phyloP scores from a whole-genome alignment of 2,113 vertebrate species.

The Nyctibius bracteatus region DNA sequence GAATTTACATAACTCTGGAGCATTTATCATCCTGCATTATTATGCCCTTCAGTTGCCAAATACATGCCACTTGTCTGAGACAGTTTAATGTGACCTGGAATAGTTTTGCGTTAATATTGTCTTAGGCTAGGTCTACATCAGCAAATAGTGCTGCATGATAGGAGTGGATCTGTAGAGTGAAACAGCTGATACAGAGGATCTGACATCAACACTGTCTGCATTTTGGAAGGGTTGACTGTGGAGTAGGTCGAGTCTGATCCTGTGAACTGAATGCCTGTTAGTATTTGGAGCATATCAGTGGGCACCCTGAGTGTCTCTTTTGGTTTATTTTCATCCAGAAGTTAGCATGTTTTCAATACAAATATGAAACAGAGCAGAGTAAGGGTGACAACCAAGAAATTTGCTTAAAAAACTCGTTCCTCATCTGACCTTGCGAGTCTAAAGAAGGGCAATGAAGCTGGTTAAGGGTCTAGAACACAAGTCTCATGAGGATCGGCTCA shows the following conservation, averaged over 20 bases:
- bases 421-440: no score
- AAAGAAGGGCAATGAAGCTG: no score
- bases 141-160: neutral
- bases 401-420: neutral
- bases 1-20: constrained; percentile 7
- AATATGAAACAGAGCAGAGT: neutral
- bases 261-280: neutral
- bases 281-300: neutral
- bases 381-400: neutral
- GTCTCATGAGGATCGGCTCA: no score
- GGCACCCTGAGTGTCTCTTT: neutral
- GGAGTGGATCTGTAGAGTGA: neutral
- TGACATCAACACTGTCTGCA: neutral
- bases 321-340: neutral
- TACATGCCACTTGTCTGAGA: neutral
- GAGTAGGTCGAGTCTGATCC: neutral
- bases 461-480: no score
- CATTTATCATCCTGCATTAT: neutral
- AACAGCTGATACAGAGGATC: neutral
- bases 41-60: neutral
- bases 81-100: neutral
- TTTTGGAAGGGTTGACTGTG: neutral
- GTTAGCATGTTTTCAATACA: neutral
- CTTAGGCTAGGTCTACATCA: neutral
- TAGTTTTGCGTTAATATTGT: neutral